A percentile compares a stretch with the other conserved stretches of the same genome.
phyloP scores from a whole-genome alignment of 2,797 vertebrate genomes.

The Peromyscus aztecus region DNA sequence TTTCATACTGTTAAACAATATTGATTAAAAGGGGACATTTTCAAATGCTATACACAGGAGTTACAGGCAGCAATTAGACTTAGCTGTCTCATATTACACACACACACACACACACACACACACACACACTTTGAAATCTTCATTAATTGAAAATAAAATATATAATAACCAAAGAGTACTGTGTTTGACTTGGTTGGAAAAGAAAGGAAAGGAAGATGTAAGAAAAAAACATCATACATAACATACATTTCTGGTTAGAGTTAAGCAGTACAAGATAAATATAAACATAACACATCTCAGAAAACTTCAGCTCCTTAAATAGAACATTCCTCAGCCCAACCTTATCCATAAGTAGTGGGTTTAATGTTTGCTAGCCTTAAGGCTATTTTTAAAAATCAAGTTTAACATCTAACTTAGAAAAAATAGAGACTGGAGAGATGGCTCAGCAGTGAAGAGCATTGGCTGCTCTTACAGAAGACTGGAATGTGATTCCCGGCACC shows the following conservation, averaged over 20 bases:
- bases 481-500: not conserved
- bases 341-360: constrained; percentile 4
- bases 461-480: not conserved
- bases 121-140: not conserved
- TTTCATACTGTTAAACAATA: constrained; percentile 3
- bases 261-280: not conserved
- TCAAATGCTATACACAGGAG: not conserved
- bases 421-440: not conserved
- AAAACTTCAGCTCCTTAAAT: constrained; percentile 18
- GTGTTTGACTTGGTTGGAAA: not conserved
- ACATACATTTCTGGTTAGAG: not conserved
- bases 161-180: constrained; percentile 26
- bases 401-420: constrained; percentile 48
- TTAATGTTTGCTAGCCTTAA: constrained; percentile 50
- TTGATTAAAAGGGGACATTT: constrained; percentile 24
- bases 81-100: not conserved
- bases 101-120: not conserved
- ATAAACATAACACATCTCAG: not conserved
- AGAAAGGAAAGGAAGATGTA: not conserved
- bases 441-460: not conserved
- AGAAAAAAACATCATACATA: not conserved
- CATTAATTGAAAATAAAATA: constrained; percentile 17
- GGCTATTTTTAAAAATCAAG: constrained; percentile 37
- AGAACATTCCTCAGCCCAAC: constrained; percentile 10
- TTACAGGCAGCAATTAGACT: not conserved